Evolutionary conservation across 1,140 invertebrate species (phyloP).

Genomic region (Theocolax elegans): DNA sequence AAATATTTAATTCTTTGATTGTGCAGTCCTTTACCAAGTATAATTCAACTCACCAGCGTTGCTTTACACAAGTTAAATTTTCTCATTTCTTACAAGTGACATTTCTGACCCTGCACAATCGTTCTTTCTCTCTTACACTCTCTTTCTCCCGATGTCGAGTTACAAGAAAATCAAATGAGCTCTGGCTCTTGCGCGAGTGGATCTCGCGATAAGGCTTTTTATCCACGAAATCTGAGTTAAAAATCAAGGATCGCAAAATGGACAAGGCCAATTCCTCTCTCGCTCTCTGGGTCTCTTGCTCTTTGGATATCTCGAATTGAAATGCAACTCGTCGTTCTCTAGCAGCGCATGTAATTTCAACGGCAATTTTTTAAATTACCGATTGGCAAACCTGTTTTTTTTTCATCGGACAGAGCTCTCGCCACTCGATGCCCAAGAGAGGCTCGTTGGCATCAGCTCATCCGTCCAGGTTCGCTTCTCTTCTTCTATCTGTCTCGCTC

Average conservation of each 20-base stretch:
- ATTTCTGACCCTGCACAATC: neutral
- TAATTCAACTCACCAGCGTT: neutral
- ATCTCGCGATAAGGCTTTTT: constrained; percentile 8
- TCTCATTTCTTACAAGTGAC: constrained; percentile 27
- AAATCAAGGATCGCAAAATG: constrained; percentile 23
- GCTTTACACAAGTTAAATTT: too few relatives aligned
- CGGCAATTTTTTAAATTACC: constrained; percentile 41
- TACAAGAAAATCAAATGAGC: constrained; percentile 32
- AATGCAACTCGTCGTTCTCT: constrained; percentile 24
- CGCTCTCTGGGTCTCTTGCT: neutral
- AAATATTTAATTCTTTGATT: constrained; percentile 9
- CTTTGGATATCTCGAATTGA: constrained; percentile 22
- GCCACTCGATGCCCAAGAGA: neutral
- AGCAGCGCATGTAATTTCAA: constrained; percentile 37
- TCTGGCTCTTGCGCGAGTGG: neutral
- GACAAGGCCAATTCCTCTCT: neutral
- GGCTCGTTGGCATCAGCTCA: constrained; percentile 1
- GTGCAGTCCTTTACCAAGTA: neutral
- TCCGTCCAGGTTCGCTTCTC: constrained; percentile 2
- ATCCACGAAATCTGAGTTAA: constrained; percentile 24
- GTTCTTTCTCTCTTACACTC: neutral
- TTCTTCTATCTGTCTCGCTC: neutral
- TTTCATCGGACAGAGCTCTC: neutral
- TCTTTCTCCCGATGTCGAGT: neutral
- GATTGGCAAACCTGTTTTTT: constrained; percentile 42